A percentile compares a stretch with the other conserved stretches of the same genome.
Conservation (phyloP, 2,113 vertebrate species). For the Callospermophilus lateralis region DNA sequence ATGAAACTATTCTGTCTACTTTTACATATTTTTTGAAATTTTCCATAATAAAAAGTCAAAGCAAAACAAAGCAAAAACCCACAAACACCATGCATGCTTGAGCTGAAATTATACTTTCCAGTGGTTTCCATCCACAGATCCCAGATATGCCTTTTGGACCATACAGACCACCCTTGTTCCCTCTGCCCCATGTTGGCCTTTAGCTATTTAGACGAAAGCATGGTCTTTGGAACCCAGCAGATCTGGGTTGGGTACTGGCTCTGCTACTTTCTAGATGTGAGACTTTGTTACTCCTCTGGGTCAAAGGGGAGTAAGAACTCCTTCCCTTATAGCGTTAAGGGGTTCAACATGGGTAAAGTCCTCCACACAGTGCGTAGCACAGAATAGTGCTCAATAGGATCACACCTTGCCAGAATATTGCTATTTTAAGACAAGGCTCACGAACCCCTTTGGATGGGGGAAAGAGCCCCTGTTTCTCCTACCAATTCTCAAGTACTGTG, state of each 20-base stretch:
- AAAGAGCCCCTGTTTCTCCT: not conserved
- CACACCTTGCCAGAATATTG: not conserved
- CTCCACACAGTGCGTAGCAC: not conserved
- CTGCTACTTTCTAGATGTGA: slow-evolving; percentile 18
- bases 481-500: not conserved
- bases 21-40: slow-evolving; percentile 47
- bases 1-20: slow-evolving; percentile 36
- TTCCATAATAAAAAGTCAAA: slow-evolving; percentile 65
- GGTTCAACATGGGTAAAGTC: not conserved
- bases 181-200: slow-evolving; percentile 24
- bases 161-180: slow-evolving; percentile 31
- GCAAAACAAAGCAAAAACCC: slow-evolving; percentile 54
- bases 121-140: slow-evolving; percentile 63
- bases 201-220: slow-evolving; percentile 57
- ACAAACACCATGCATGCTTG: not conserved
- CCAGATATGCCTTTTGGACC: slow-evolving; percentile 49
- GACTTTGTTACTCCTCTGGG: not conserved
- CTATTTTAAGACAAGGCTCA: slow-evolving; percentile 45
- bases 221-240: slow-evolving; percentile 45
- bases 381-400: not conserved
- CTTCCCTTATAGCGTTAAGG: not conserved
- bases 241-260: not conserved
- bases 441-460: not conserved
- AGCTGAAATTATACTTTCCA: slow-evolving; percentile 64
- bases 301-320: not conserved